A percentile compares a stretch with the other conserved stretches of the same genome.
phyloP scores from a whole-genome alignment of 2,113 vertebrate genomes.

The Erpornis zantholeuca region DNA sequence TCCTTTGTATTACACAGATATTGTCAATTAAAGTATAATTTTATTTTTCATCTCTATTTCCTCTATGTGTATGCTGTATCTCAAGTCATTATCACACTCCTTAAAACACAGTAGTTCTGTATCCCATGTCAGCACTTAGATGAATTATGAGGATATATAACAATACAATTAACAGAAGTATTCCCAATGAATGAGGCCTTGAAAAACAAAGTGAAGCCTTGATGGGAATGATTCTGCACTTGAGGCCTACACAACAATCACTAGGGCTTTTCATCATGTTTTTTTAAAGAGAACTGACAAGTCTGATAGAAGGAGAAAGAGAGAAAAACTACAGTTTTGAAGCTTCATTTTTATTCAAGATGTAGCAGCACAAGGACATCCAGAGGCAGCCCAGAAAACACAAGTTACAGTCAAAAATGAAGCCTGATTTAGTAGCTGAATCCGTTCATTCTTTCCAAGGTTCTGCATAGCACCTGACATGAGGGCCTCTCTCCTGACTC shows the following conservation, averaged over 20 bases:
- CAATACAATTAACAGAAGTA: conserved; percentile 15
- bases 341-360: conserved; percentile 45
- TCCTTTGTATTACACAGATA: not conserved
- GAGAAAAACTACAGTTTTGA: not conserved
- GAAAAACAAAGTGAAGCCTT: conserved; percentile 24
- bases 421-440: not conserved
- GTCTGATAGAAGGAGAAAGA: not conserved
- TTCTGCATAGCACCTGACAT: not conserved
- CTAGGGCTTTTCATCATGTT: conserved; percentile 29
- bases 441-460: not conserved
- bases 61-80: not conserved
- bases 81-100: not conserved
- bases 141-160: conserved; percentile 16
- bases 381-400: not conserved
- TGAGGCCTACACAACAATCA: not conserved
- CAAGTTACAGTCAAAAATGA: not conserved
- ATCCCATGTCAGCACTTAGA: conserved; percentile 36
- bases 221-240: conserved; percentile 19
- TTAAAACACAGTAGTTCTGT: conserved; percentile 4
- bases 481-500: not conserved
- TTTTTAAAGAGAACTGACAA: not conserved
- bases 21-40: not conserved
- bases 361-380: not conserved
- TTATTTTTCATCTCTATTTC: not conserved
- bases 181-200: not conserved